Conservation (phyloP, 2,797 vertebrate genomes). For the Peromyscus melanophrys region DNA sequence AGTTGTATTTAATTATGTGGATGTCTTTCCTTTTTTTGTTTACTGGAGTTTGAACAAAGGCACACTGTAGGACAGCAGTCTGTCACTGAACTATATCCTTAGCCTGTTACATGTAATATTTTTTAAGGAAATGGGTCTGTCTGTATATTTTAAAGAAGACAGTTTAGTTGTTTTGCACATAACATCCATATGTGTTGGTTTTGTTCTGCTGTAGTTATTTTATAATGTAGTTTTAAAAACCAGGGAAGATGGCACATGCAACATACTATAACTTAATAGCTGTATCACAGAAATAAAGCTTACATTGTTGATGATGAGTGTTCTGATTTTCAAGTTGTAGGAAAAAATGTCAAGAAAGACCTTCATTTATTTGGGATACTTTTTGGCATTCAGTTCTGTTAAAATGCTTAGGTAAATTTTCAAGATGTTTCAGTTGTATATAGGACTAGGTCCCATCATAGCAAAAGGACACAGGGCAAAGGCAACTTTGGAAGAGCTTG, state of each 20-base stretch:
- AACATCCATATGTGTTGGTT: background rate
- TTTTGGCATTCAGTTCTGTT: constrained; percentile 10
- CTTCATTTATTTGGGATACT: background rate
- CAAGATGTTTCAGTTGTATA: constrained; percentile 5
- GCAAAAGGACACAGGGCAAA: background rate
- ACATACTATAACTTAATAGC: background rate
- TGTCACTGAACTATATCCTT: background rate
- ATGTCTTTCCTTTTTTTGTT: background rate
- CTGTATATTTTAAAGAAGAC: constrained; percentile 7
- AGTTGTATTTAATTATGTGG: constrained; percentile 23
- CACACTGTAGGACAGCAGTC: background rate
- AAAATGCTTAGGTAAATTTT: background rate
- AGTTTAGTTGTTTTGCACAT: background rate
- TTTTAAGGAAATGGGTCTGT: constrained; percentile 15
- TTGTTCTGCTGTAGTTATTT: background rate
- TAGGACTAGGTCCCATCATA: background rate
- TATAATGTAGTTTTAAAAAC: constrained; percentile 8
- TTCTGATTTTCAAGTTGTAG: background rate
- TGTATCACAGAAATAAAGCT: background rate
- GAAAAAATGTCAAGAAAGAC: background rate
- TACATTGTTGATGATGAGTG: background rate
- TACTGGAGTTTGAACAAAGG: background rate
- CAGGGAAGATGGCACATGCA: background rate
- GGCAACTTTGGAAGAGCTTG: background rate
- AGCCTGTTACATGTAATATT: background rate